phyloP scores from a whole-genome alignment of 2,888 invertebrate genomes.

The Matsumyia berberina region DNA sequence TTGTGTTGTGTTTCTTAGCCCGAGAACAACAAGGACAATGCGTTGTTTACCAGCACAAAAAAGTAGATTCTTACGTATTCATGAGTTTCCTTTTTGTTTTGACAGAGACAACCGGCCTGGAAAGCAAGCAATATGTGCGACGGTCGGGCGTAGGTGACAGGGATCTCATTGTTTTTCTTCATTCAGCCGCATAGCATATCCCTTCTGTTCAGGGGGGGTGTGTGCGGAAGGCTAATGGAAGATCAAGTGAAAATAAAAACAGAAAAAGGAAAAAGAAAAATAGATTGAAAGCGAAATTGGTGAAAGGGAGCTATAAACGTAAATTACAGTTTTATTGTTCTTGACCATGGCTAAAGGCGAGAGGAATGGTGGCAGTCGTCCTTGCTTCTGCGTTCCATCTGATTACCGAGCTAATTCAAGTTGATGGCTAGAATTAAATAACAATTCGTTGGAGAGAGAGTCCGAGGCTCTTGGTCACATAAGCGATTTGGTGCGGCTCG shows the following conservation, averaged over 20 bases:
- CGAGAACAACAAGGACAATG: conserved; percentile 53
- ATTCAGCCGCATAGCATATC: not conserved
- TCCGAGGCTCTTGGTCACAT: not conserved
- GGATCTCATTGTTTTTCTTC: conserved; percentile 32
- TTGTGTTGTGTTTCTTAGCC: conserved; percentile 40
- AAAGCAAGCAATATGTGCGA: conserved; percentile 17
- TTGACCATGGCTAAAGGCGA: conserved; percentile 48
- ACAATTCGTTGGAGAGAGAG: conserved; percentile 36
- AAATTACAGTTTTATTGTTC: conserved; percentile 65
- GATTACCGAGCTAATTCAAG: conserved; percentile 60
- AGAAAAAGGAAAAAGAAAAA: conserved; percentile 8
- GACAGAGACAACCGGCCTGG: conserved; percentile 36
- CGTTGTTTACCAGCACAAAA: conserved; percentile 51
- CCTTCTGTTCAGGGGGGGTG: not conserved
- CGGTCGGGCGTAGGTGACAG: conserved; percentile 33
- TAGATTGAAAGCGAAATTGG: conserved; percentile 64
- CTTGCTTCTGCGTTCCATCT: conserved; percentile 37
- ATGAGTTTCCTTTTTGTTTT: conserved; percentile 47
- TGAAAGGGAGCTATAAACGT: conserved; percentile 59
- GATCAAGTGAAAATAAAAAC: conserved; percentile 69
- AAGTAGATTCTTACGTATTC: conserved; percentile 48
- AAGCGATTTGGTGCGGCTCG: not conserved
- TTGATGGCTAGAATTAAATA: conserved; percentile 65
- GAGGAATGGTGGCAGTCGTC: not conserved
- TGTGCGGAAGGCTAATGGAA: conserved; percentile 51